These are phyloP conservation scores for Empis stercorea DNA, from an alignment of 2,888 invertebrate genomes.

Conservation along the genomic window DNA sequence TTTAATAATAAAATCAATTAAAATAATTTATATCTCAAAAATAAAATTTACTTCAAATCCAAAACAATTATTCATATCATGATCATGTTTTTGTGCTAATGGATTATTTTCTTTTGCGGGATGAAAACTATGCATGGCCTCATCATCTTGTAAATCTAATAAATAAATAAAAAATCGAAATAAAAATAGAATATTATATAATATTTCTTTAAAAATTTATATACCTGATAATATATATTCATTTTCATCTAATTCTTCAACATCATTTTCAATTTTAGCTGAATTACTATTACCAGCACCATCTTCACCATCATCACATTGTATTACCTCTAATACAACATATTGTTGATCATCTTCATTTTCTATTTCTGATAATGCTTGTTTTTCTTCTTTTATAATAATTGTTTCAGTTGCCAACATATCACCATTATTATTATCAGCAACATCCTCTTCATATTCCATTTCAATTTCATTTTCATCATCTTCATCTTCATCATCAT, in stretches of 20 bases:
- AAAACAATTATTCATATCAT: constrained; percentile 69
- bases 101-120: no score
- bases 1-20: no score
- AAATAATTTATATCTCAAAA: no score
- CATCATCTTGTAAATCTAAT: no score
- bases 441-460: constrained; percentile 29
- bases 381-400: constrained; percentile 40
- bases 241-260: no score
- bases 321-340: constrained; percentile 82
- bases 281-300: no score
- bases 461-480: constrained; percentile 20
- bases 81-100: constrained; percentile 22
- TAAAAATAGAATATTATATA: no score
- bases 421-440: background rate
- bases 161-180: no score
- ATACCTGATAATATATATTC: no score
- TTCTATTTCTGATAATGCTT: constrained; percentile 47
- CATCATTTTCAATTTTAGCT: no score
- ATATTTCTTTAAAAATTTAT: no score
- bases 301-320: constrained; percentile 55
- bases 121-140: no score
- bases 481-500: constrained; percentile 22
- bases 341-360: constrained; percentile 69
- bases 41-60: constrained; percentile 56
- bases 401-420: constrained; percentile 25